Percentiles rank a stretch among this genome's conserved stretches.
phyloP scores from a whole-genome alignment of 2,113 vertebrate genomes.

The Myotis yumanensis region DNA sequence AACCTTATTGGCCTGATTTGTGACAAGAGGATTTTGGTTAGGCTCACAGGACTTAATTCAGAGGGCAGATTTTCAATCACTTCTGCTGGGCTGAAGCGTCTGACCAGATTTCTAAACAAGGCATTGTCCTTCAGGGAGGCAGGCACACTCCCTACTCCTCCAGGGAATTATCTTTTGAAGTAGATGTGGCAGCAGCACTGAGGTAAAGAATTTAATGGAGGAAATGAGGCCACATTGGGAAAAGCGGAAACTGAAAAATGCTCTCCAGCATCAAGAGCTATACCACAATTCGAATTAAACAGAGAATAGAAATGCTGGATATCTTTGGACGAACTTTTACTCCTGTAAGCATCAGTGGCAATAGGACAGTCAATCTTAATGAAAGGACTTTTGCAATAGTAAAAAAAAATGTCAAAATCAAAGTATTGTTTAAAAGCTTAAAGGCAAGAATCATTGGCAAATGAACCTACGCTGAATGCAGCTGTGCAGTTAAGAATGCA shows the following conservation, averaged over 20 bases:
- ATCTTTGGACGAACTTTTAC: not conserved
- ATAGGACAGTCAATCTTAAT: not conserved
- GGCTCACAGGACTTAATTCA: not conserved
- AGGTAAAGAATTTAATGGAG: constrained; percentile 33
- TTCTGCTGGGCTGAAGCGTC: not conserved
- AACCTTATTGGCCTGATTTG: not conserved
- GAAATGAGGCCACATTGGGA: not conserved
- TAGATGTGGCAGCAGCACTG: not conserved
- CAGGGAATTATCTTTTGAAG: constrained; percentile 45
- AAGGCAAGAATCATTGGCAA: not conserved
- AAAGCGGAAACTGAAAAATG: not conserved
- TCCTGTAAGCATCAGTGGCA: not conserved
- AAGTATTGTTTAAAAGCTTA: not conserved
- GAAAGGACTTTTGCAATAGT: not conserved
- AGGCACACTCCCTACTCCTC: not conserved
- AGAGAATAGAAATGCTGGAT: not conserved
- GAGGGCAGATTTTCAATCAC: not conserved
- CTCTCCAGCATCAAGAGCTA: not conserved
- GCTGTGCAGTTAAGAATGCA: rapidly evolving
- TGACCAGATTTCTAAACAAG: constrained; percentile 59
- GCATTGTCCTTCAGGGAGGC: constrained; percentile 38
- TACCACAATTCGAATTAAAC: not conserved
- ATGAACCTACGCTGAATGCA: not conserved
- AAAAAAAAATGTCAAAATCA: not conserved
- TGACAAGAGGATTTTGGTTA: not conserved